phyloP scores from a whole-genome alignment of 2,888 invertebrate species.

The Syrphus vitripennis region DNA sequence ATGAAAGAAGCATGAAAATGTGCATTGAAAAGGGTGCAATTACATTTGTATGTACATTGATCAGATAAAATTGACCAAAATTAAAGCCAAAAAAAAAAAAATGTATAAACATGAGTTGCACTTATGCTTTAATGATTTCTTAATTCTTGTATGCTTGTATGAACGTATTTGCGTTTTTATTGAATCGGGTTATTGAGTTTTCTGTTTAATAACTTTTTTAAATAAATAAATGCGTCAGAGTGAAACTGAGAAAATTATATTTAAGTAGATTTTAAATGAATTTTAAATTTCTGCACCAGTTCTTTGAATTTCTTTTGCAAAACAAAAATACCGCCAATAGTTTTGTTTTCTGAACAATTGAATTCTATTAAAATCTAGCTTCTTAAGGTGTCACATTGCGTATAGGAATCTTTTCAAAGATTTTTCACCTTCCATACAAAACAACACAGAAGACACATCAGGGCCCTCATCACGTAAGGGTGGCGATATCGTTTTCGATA shows the following conservation, averaged over 20 bases:
- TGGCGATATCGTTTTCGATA: too few relatives aligned
- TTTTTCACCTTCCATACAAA: background rate
- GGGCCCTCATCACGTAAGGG: too few relatives aligned
- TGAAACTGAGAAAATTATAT: background rate
- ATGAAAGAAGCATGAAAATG: conserved; percentile 47
- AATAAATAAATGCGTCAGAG: background rate
- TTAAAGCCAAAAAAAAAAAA: background rate
- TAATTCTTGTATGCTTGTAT: background rate
- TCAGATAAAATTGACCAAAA: conserved; percentile 48
- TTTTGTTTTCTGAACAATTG: conserved; percentile 45
- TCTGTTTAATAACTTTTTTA: background rate
- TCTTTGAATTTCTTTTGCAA: background rate
- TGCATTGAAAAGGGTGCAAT: conserved; percentile 61
- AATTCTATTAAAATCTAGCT: conserved; percentile 53
- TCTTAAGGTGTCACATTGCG: conserved; percentile 55
- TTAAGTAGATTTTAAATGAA: background rate
- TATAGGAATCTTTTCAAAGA: background rate
- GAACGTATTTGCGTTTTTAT: background rate
- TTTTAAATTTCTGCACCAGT: background rate
- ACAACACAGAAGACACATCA: too few relatives aligned
- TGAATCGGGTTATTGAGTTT: background rate
- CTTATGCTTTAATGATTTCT: conserved; percentile 1
- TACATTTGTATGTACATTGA: conserved; percentile 44
- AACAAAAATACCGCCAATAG: conserved; percentile 17
- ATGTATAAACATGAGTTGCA: background rate